Evolutionary conservation across 2,113 vertebrate species (phyloP), one percentile per base, ranked within the genome.

Genomic region (Dolichallabes microphthalmus): DNA sequence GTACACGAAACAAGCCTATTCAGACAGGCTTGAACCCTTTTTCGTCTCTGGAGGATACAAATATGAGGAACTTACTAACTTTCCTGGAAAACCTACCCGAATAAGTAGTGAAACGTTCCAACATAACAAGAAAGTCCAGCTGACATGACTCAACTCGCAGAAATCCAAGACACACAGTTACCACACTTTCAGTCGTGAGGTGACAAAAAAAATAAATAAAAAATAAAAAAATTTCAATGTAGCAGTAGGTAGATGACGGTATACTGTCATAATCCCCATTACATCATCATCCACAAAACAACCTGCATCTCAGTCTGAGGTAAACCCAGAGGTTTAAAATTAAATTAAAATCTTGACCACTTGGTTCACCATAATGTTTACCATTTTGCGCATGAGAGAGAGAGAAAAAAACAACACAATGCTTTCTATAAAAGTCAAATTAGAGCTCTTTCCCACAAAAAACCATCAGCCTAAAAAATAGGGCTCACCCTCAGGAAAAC

Each of bases 261-360:
- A 32, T 77, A 32, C n/a, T 32, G 15, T 32, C 75, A 17, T 57
- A 57, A 7, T 11, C 52, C 57, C n/a, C 52, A 57, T 3, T 77
- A 57, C 14, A 57, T 53, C 14, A 57, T 77, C 53, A 77, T 77
- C 52, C 53, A 32, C 75, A 77, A 57, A 32, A 77, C 75, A 57
- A n/a, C n/a, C n/a, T 9, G 14, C 3, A 78, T 32, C 75, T 32
- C 75, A 32, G 27, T 12, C 32, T 22, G 76, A 78, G 17, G 53
- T 19, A 58, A 25, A 15, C n/a, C n/a, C 50, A 30, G 2, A 52
- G 52, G 17, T 12, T 73, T 73, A 22, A 50, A 73, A 25, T 13
- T 45, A 50, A 73, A 45, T 32, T 1, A 25, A 4, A 73, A 25
- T 50, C 39, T 25, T 73, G 20, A 73, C 10, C 7, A 35, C 15